phyloP scores from a whole-genome alignment of 2,113 vertebrate genomes.

The Lucifuga dentata region DNA sequence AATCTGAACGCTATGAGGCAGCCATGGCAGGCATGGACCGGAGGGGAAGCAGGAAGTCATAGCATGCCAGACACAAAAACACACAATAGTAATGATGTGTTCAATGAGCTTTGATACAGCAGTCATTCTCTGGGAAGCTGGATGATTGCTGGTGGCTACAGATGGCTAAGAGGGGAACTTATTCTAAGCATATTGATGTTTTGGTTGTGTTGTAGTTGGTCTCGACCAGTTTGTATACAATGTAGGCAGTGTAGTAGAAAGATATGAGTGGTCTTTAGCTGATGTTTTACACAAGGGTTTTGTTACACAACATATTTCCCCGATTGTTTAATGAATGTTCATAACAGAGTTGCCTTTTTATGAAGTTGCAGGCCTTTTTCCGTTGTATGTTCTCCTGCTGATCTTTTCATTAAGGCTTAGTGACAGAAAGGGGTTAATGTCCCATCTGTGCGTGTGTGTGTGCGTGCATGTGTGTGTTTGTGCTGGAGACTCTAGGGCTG shows the following conservation, averaged over 20 bases:
- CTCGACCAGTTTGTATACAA: no score
- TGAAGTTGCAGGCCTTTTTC: constrained; percentile 28
- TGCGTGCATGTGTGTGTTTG: constrained; percentile 34
- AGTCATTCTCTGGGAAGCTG: neutral
- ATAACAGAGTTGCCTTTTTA: constrained; percentile 49
- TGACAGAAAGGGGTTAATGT: constrained; percentile 81
- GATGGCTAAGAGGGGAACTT: no score
- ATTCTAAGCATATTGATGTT: no score
- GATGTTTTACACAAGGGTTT: no score
- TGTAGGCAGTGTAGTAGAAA: no score
- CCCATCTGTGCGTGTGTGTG: constrained; percentile 49
- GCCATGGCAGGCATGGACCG: constrained; percentile 25
- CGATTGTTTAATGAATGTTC: no score
- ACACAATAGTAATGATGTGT: neutral
- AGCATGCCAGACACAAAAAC: neutral
- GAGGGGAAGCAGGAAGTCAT: constrained; percentile 18
- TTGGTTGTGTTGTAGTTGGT: constrained; percentile 1
- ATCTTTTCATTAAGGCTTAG: constrained; percentile 63
- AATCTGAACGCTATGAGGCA: constrained; percentile 12
- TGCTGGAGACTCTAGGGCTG: constrained; percentile 39
- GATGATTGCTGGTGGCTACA: constrained; percentile 1
- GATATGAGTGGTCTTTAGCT: no score
- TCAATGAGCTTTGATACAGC: constrained; percentile 11
- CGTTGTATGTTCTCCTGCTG: constrained; percentile 25
- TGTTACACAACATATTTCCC: no score